These are phyloP conservation scores for Apostichopus parvimensis DNA, from an alignment of 35 echinoderm and acorn worm genomes.

Conservation along the genomic window DNA sequence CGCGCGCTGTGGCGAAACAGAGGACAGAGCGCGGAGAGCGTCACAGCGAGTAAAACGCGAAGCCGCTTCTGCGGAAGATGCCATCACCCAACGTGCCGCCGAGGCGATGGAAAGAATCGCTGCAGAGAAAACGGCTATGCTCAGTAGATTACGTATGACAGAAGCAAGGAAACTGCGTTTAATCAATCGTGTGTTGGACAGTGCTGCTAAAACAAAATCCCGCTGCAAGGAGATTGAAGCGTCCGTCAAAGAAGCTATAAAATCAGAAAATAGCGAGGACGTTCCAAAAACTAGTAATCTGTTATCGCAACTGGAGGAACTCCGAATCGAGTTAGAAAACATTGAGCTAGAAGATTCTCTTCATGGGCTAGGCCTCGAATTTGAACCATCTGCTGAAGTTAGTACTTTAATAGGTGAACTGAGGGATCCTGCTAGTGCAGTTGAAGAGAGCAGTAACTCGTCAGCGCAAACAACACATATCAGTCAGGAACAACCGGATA, in stretches of 20 bases:
- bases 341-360: conserved; percentile 24
- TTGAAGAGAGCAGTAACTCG: not conserved
- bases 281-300: not conserved
- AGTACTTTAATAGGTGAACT: not conserved
- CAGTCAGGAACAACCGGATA: not conserved
- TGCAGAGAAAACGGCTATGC: conserved; percentile 9
- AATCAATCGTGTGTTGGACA: conserved; percentile 17
- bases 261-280: not conserved
- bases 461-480: not conserved
- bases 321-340: conserved; percentile 29
- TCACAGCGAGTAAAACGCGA: conserved; percentile 35
- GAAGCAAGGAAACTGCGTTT: conserved; percentile 27
- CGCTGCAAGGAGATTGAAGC: conserved; percentile 34
- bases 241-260: conserved; percentile 25
- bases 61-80: conserved; percentile 17
- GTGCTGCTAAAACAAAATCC: conserved; percentile 4
- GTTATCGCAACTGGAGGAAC: conserved; percentile 24
- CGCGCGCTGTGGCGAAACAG: conserved; percentile 27
- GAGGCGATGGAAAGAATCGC: conserved; percentile 27
- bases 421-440: not conserved
- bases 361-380: conserved; percentile 15
- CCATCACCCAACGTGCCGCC: conserved; percentile 15
- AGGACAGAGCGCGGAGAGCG: conserved; percentile 10
- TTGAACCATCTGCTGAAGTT: not conserved
- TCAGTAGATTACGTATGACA: conserved; percentile 34